Evolutionary conservation across 2,113 vertebrate species (phyloP).

Genomic region (Neotragus pygmaeus): DNA sequence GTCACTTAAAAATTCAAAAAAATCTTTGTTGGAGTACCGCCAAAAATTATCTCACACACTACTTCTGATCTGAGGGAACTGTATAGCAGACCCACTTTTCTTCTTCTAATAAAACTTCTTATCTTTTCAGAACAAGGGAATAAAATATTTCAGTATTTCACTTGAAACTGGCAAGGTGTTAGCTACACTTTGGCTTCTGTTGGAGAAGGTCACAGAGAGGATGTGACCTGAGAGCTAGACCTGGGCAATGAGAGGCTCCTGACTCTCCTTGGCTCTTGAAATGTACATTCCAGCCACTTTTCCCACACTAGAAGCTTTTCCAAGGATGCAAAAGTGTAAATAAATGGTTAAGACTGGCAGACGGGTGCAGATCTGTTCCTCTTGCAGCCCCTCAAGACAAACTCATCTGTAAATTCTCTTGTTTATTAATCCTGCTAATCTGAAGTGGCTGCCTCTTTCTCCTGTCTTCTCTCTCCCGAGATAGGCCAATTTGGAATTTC

Average conservation of each 20-base stretch:
- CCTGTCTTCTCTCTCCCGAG: background rate
- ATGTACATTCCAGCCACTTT: background rate
- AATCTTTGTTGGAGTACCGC: background rate
- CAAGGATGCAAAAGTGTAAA: background rate
- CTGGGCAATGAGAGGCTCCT: background rate
- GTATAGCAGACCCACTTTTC: background rate
- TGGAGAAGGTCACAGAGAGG: background rate
- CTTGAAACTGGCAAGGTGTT: background rate
- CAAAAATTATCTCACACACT: background rate
- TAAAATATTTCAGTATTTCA: background rate
- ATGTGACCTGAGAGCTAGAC: background rate
- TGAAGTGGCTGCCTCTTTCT: background rate
- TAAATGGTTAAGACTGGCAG: background rate
- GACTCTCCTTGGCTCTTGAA: background rate
- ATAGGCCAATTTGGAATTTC: background rate
- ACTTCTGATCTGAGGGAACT: background rate
- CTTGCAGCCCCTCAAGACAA: background rate
- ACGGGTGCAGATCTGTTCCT: background rate
- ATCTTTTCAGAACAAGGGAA: background rate
- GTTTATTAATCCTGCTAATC: background rate
- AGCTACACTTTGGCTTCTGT: background rate
- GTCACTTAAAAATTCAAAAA: background rate
- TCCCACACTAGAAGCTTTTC: background rate
- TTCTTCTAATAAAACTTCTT: background rate
- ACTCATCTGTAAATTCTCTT: background rate